Conservation (phyloP, 2,888 invertebrate species). For the Odontocolon sp. region DNA sequence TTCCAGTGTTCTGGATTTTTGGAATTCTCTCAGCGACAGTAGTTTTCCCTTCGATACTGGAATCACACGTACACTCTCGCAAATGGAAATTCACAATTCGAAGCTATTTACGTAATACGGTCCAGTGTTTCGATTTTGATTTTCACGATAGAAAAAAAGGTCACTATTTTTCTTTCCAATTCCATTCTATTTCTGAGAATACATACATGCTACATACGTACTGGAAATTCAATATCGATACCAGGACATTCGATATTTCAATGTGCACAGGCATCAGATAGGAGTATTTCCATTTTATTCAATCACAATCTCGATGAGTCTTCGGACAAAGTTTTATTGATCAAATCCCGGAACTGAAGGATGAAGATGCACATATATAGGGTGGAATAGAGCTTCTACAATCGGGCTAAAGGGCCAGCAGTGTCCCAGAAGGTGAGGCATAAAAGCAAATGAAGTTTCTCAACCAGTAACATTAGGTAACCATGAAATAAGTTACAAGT, state of each 20-base stretch:
- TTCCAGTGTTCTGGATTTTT: slow-evolving; percentile 3
- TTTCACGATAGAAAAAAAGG: slow-evolving; percentile 25
- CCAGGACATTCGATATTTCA: too few species aligned
- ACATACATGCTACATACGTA: not conserved
- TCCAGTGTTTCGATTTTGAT: slow-evolving; percentile 17
- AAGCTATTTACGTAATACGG: not conserved
- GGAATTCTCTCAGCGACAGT: not conserved
- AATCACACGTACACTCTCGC: slow-evolving; percentile 16
- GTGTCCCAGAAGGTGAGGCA: not conserved
- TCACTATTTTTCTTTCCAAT: not conserved
- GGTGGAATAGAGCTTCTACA: slow-evolving; percentile 4
- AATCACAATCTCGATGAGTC: not conserved
- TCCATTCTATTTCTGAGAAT: slow-evolving; percentile 17
- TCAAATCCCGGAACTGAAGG: not conserved
- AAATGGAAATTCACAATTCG: slow-evolving; percentile 27
- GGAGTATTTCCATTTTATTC: too few species aligned
- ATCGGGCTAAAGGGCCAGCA: slow-evolving; percentile 30
- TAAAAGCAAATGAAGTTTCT: slow-evolving; percentile 12
- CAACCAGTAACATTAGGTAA: slow-evolving; percentile 70
- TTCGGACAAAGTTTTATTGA: not conserved
- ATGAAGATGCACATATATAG: too few species aligned
- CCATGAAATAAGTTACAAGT: slow-evolving; percentile 74
- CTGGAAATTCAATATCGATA: too few species aligned
- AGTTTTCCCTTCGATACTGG: not conserved
- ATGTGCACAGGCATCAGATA: too few species aligned